Base-by-base conservation (phyloP, 2,113 vertebrate genomes). In the Carassius gibelio region DNA sequence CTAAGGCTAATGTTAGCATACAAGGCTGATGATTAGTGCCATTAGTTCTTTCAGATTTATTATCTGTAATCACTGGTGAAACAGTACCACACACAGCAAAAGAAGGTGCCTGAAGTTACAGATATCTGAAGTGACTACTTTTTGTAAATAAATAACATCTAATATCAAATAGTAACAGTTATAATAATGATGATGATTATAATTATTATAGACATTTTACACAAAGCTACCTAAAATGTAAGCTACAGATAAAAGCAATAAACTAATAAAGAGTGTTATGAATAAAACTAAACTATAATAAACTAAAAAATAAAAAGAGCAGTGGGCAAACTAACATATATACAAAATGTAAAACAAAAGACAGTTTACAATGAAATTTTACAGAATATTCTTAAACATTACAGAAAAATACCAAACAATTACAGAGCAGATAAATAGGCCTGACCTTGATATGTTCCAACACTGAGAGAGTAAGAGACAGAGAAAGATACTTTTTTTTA, bases 1-100 rank as follows among this genome's bases (percentile, higher is more conserved):
- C 48, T 82, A 82, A 48, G 34, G 59, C 23, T 75, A 74, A 82
- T 78, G 72, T 71, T 87, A 85, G 61, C 79, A 82, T 80, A 36
- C 84, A 83, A 64, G 57, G 21, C 69, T 84, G 48, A 50, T 86
- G 69, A 81, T 81, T 81, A 68, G 84, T 84, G 69, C 45, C 75
- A 79, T 88, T 79, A 71, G 87, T 77, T 42, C 62, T 85, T 69
- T 52, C 21, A 69, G 84, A 50, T 62, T 77, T 78, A 72, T 57
- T 69, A 64, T 79, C 61, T 64, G 34, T 76, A 50, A 15, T 38
- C 23, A 42, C n/a, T 21, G 36, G 81, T 76, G 75, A 59, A 19
- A 48, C 81, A 17, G 42, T 38, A 75, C 17, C 59, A 84, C 36
- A 88, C 72, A 74, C 15, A 45, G n/a, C 9, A 21, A 34, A 15